These are phyloP conservation scores for Lasioglossum leucozonium DNA, from an alignment of 2,888 invertebrate genomes.

Conservation along the genomic window DNA sequence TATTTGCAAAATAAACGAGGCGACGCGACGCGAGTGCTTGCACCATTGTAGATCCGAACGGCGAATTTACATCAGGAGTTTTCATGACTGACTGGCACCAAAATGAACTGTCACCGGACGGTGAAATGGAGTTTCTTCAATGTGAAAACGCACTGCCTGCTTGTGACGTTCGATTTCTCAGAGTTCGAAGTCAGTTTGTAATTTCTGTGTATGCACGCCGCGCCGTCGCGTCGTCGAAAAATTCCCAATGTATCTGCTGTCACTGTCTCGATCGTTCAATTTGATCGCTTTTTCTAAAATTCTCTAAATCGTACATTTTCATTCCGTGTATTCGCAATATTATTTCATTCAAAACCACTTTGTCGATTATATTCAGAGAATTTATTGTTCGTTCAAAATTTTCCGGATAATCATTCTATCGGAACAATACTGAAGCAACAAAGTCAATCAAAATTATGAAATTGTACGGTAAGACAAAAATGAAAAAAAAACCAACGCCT, in stretches of 20 bases:
- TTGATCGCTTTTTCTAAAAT: background rate
- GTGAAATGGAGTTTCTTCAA: slow-evolving; percentile 10
- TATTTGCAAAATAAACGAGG: slow-evolving; percentile 31
- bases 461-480: too few relatives aligned
- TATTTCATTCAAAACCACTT: background rate
- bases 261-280: background rate
- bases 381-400: too few relatives aligned
- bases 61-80: slow-evolving; percentile 13
- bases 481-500: background rate
- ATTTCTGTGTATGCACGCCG: background rate
- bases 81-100: slow-evolving; percentile 9
- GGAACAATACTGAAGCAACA: too few relatives aligned
- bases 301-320: background rate
- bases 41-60: background rate
- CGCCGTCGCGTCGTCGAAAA: background rate
- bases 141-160: slow-evolving; percentile 18
- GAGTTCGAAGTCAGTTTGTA: background rate
- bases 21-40: slow-evolving; percentile 8
- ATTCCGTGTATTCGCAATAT: background rate
- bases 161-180: slow-evolving; percentile 20
- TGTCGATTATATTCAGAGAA: background rate
- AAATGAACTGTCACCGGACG: slow-evolving; percentile 20
- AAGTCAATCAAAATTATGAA: background rate
- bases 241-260: background rate
- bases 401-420: too few relatives aligned